Percentiles rank a stretch among this genome's conserved stretches.
Conservation (phyloP, 2,888 invertebrate species). For the Cremastobaeus sp. region DNA sequence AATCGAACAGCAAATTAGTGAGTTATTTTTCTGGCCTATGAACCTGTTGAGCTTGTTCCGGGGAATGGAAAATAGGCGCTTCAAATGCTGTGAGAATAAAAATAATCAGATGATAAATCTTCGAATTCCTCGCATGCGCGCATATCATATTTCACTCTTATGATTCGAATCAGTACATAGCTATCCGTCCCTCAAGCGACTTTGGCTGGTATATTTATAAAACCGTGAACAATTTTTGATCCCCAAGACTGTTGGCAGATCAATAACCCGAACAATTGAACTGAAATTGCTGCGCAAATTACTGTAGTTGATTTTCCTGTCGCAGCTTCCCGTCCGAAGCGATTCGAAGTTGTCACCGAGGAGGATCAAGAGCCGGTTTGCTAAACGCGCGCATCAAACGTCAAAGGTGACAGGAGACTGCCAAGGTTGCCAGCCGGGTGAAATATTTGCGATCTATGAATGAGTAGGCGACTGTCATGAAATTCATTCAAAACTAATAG, state of each 20-base stretch:
- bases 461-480: constrained; percentile 13
- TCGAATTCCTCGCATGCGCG: constrained; percentile 27
- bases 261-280: too few relatives aligned
- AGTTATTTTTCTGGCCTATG: constrained; percentile 23
- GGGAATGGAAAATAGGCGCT: constrained; percentile 33
- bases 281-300: too few relatives aligned
- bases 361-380: too few relatives aligned
- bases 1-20: neutral
- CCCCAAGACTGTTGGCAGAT: too few relatives aligned
- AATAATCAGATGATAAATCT: constrained; percentile 40
- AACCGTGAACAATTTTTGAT: too few relatives aligned
- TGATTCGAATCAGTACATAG: constrained; percentile 28
- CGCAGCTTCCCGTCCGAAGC: too few relatives aligned
- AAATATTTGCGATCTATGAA: constrained; percentile 15
- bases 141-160: constrained; percentile 37
- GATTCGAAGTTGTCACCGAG: too few relatives aligned
- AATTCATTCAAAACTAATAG: constrained; percentile 41
- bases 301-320: too few relatives aligned
- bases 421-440: too few relatives aligned
- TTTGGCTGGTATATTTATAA: constrained; percentile 29
- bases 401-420: too few relatives aligned
- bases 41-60: constrained; percentile 14
- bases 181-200: constrained; percentile 14
- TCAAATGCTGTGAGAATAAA: constrained; percentile 41
- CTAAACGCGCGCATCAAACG: too few relatives aligned